Base-by-base conservation (phyloP, 2,797 vertebrate species). In the Labroides dimidiatus region DNA sequence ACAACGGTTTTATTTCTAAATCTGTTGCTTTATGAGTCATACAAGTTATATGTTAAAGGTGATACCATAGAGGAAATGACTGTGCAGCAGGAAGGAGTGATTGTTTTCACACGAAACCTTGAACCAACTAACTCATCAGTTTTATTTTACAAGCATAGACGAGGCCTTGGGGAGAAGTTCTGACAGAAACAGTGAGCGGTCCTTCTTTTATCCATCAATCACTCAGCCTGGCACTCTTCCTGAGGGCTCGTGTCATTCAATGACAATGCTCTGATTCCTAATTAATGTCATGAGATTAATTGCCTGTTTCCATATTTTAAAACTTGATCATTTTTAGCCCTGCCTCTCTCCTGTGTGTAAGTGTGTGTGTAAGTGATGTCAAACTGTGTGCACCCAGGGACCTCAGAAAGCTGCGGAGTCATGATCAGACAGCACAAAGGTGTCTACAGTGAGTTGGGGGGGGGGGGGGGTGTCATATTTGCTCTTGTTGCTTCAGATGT, bases 331-430 rank as follows among this genome's bases (percentile, higher is more conserved):
- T 43, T 58, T 30, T 9, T 9, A 43, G 23, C 27, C 13, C 19
- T 20, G 20, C 9, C 42, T 65, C 43, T 24, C 39, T 64, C 19
- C 41, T 14, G 41, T 50, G n/a, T 10, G 50, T 15, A 36, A 64
- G 19, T 23, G 43, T 14, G 41, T 50, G n/a, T 10, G 50, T 15
- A 36, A 64, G 19, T 23, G 43, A 4, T 16, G 23, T 21, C 9
- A 6, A 39, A 3, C 15, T 65, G 16, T 6, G 1, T 48, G 63
- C 15, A 37, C 36, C 6, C 12, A 14, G 15, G 10, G 36, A 36
- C 39, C 33, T 36, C 41, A 37, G 21, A 41, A 15, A 21, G 16
- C 33, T n/a, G 4, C 37, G 13, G 37, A 39, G 37, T 39, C 37
- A 12, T 14, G 37, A 14, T 47, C 50, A 44, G 15, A 21, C 24